phyloP scores from a whole-genome alignment of 2,113 vertebrate species.

The Notarius quadriscutis region DNA sequence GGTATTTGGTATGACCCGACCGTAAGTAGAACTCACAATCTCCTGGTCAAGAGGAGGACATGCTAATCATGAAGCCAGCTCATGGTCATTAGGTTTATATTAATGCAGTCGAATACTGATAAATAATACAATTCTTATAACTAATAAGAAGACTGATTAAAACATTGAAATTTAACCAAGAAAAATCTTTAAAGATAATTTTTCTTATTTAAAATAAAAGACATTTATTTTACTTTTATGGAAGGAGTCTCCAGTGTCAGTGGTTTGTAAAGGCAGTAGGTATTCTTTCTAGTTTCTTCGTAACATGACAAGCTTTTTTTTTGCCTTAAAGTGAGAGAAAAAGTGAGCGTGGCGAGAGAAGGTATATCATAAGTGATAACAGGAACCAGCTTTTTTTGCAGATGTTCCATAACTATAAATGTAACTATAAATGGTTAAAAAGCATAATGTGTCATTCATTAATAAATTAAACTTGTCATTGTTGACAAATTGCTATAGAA shows the following conservation, averaged over 20 bases:
- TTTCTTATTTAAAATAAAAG: too few relatives aligned
- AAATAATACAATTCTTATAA: neutral
- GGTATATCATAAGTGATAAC: neutral
- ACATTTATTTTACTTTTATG: neutral
- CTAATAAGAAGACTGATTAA: neutral
- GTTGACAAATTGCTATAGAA: neutral
- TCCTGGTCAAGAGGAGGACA: too few relatives aligned
- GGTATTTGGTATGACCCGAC: too few relatives aligned
- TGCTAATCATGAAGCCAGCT: too few relatives aligned
- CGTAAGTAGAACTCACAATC: too few relatives aligned
- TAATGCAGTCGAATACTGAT: neutral
- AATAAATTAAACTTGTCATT: too few relatives aligned
- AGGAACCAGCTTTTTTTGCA: neutral
- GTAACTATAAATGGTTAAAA: neutral
- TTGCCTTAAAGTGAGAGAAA: neutral
- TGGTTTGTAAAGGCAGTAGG: neutral
- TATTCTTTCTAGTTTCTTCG: neutral
- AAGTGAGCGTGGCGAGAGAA: neutral
- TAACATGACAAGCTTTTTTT: neutral
- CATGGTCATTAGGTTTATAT: too few relatives aligned
- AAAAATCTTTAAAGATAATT: too few relatives aligned
- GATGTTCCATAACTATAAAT: too few relatives aligned
- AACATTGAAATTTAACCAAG: too few relatives aligned
- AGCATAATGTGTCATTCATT: neutral
- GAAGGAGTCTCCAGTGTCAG: neutral